Evolutionary conservation across 2,797 vertebrate genomes (phyloP).

Genomic region (Pipistrellus pygmaeus): DNA sequence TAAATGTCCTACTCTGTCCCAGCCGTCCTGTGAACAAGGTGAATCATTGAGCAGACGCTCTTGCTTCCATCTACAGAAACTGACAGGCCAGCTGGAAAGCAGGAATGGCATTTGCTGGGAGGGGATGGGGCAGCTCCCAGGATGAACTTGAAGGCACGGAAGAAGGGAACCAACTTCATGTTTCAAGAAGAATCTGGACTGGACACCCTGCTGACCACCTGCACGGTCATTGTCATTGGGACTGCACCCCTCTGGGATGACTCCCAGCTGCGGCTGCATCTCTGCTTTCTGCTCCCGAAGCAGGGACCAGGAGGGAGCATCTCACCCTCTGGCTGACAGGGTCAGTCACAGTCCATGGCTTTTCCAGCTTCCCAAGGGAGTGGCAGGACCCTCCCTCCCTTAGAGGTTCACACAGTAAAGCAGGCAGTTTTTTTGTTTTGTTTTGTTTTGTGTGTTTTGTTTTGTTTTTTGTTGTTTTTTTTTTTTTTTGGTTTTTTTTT

Average conservation of each 20-base stretch:
- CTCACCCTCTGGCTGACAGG: not conserved
- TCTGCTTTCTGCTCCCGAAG: not conserved
- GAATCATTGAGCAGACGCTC: not conserved
- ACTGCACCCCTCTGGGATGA: not conserved
- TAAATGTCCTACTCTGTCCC: not conserved
- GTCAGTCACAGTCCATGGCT: accelerated
- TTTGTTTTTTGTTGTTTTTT: too few species aligned
- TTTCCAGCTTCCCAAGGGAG: not conserved
- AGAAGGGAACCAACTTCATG: not conserved
- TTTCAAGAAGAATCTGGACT: not conserved
- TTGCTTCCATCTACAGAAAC: not conserved
- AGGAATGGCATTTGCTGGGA: not conserved
- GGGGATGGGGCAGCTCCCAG: not conserved
- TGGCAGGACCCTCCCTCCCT: not conserved
- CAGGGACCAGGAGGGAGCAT: not conserved
- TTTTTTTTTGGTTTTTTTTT: too few species aligned
- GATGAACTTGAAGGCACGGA: not conserved
- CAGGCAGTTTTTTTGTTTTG: not conserved
- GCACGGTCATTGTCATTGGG: not conserved
- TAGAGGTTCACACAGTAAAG: not conserved
- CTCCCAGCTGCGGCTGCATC: not conserved
- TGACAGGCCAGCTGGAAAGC: not conserved
- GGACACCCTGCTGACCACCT: not conserved
- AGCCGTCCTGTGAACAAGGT: not conserved
- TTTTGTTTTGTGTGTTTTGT: too few species aligned